Conservation (phyloP, 2,888 invertebrate genomes). For the Pteria penguin region DNA sequence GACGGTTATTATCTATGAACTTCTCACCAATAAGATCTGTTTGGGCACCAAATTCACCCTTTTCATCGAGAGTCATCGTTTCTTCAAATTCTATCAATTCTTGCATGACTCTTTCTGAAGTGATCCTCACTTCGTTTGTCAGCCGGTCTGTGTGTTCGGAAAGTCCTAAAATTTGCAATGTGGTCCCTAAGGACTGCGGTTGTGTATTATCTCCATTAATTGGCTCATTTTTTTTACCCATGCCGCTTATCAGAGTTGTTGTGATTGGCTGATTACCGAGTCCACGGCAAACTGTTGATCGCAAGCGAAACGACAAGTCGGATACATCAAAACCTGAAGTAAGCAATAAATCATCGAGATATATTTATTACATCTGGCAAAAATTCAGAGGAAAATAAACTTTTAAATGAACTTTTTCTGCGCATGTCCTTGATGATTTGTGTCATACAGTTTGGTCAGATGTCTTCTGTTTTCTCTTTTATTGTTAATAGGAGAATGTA, state of each 20-base stretch:
- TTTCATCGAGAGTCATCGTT: conserved; percentile 33
- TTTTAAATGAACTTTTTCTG: too few relatives aligned
- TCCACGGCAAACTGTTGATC: conserved; percentile 35
- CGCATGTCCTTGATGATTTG: too few relatives aligned
- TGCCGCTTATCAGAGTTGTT: conserved; percentile 41
- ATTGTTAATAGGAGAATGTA: too few relatives aligned
- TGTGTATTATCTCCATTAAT: conserved; percentile 58
- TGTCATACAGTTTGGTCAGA: too few relatives aligned
- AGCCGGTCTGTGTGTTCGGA: conserved; percentile 27
- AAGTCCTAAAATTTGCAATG: conserved; percentile 47
- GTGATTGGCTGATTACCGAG: conserved; percentile 21
- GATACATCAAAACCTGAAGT: neutral
- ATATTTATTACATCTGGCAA: too few relatives aligned
- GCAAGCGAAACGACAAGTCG: conserved; percentile 33
- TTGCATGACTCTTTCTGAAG: conserved; percentile 46
- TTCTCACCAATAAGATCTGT: conserved; percentile 62
- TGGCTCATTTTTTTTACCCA: conserved; percentile 41
- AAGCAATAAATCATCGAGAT: too few relatives aligned
- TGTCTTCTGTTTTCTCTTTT: too few relatives aligned
- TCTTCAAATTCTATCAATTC: conserved; percentile 50
- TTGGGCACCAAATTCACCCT: conserved; percentile 51
- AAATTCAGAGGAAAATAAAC: too few relatives aligned
- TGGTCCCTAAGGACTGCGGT: conserved; percentile 51
- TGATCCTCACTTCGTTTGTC: conserved; percentile 4
- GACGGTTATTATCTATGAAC: neutral